Base-by-base conservation (phyloP, 2,888 invertebrate species). In the Pseudanteris insignis region DNA sequence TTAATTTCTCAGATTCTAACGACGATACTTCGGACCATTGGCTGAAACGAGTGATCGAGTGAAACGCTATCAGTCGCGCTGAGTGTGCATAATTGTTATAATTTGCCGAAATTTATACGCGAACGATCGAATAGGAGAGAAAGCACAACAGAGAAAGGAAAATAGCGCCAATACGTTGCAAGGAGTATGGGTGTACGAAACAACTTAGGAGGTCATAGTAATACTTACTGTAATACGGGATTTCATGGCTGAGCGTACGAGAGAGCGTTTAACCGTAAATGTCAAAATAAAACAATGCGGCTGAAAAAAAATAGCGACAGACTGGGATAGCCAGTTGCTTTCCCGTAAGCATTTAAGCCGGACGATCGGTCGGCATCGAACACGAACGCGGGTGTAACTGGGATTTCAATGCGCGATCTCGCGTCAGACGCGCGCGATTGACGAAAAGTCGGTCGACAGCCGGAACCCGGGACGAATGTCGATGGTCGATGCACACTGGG, bases 221-320 rank as follows among this genome's bases (percentile, higher is more conserved):
- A 58, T 58, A 41, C 58, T 46, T 51, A 59, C 50, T 50, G 44
- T 58, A 50, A 58, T 58, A 50, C 50, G 11, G 28, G 58, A 58
- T 58, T 58, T 58, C 58, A 58, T 58, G 58, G 50, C 11, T 50
- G 37, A 50, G 44, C n/a, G n/a, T 44, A 50, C 43, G 50, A 58
- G 58, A 58, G 44, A 58, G 58, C 58, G 50, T 41, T 58, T 58
- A 58, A 44, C 44, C 44, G 58, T 59, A 51, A 59, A 59, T 59
- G 58, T 59, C 58, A 59, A 59, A 59, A 59, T 59, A 59, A n/a
- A n/a, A 59, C 58, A 59, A 59, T 59, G 38, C 50, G 33, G n/a
- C n/a, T n/a, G n/a, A n/a, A n/a, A n/a, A n/a, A n/a, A n/a, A n/a
- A n/a, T n/a, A n/a, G n/a, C n/a, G n/a, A n/a, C n/a, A n/a, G n/a